Evolutionary conservation across 2,888 invertebrate species (phyloP).

Genomic region (Drosophila nigritarsus): DNA sequence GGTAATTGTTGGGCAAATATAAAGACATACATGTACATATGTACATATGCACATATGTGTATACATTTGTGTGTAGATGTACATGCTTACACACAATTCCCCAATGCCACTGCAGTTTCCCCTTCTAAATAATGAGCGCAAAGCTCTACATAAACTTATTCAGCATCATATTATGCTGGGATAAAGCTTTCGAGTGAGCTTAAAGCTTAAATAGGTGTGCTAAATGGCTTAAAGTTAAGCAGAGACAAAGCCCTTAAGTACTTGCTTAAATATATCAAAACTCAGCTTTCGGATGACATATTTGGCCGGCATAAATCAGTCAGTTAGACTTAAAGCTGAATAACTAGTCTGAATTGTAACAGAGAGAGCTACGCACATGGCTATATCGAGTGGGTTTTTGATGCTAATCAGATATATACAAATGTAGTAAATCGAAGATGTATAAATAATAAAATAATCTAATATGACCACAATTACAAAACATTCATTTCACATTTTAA

Average conservation of each 20-base stretch:
- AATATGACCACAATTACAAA: not conserved
- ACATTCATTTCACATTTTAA: not conserved
- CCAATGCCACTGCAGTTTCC: constrained; percentile 27
- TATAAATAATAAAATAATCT: not conserved
- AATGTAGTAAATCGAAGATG: not conserved
- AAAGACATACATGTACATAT: not conserved
- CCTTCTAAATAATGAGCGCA: constrained; percentile 27
- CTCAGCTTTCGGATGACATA: not conserved
- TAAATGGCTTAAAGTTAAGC: constrained; percentile 1
- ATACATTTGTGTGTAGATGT: not conserved
- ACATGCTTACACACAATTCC: not conserved
- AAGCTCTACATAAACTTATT: constrained; percentile 50
- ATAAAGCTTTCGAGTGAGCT: not conserved
- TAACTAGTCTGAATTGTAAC: not conserved
- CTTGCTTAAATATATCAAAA: not conserved
- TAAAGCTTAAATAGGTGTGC: not conserved
- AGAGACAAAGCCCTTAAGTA: not conserved
- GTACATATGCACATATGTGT: not conserved
- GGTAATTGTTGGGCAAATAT: not conserved
- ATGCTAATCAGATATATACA: not conserved
- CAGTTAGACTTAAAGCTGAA: not conserved
- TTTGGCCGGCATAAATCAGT: not conserved
- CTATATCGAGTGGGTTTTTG: not conserved
- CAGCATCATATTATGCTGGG: constrained; percentile 29
- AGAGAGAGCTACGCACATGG: not conserved